Conservation (phyloP, 2,113 vertebrate species). For the Aptenodytes patagonicus region DNA sequence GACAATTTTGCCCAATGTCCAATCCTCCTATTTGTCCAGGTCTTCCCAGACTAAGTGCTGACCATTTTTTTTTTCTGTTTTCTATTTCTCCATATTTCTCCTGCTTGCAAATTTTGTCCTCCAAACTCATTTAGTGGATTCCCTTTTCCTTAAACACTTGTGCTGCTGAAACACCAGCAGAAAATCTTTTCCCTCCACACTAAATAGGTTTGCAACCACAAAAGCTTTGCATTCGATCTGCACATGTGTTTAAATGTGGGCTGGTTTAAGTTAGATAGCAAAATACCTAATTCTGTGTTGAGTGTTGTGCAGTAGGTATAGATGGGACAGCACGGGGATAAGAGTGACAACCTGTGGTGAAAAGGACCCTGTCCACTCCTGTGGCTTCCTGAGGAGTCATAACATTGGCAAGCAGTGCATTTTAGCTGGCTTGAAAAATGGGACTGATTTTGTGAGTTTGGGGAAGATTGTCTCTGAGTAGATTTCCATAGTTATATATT, state of each 20-base stretch:
- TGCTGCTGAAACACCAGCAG: neutral
- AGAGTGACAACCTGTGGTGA: neutral
- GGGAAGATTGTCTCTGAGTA: neutral
- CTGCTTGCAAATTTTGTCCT: neutral
- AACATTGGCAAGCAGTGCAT: neutral
- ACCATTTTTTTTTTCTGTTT: neutral
- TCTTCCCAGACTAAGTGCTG: neutral
- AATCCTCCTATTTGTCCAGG: neutral
- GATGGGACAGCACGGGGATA: neutral
- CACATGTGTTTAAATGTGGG: neutral
- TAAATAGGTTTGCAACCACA: neutral
- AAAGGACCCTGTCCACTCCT: neutral
- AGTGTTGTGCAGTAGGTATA: neutral
- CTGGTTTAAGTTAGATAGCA: neutral
- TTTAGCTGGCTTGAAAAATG: neutral
- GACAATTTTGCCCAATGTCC: neutral
- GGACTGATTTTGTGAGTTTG: neutral
- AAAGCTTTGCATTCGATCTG: neutral
- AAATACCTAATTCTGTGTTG: neutral
- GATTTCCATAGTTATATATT: neutral
- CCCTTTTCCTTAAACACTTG: neutral
- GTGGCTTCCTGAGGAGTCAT: neutral
- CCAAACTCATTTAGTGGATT: neutral
- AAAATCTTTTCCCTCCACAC: neutral
- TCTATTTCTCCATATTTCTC: neutral